Base-by-base conservation (phyloP, 1,140 invertebrate species). In the Lepidotrigona ventralis region DNA sequence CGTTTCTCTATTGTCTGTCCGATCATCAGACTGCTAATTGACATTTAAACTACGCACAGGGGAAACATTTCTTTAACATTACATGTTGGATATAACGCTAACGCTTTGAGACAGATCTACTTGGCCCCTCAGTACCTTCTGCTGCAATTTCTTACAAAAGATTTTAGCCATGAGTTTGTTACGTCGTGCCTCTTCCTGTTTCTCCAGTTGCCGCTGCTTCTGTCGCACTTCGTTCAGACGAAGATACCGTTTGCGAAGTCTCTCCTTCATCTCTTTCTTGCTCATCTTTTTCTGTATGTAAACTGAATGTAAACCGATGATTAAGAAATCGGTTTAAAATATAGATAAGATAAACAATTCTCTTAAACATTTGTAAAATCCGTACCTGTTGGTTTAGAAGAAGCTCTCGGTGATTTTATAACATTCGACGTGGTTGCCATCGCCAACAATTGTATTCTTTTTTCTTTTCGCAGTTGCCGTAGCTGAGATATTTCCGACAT, bases 81-180 rank as follows among this genome's bases (percentile, higher is more conserved):
- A 93, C 63, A 93, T 88, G 88, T 93, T 94, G 15, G 94, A 94
- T 88, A 94, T 94, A 56, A 94, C 93, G 83, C 94, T 94, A 46
- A 94, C 90, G 86, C 94, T 95, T 86, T 95, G 95, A 17, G 95
- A 95, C 17, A 95, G 81, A 89, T 95, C 92, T 11, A 95, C 94
- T 83, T 95, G 92, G 79, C 95, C 95, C 73, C 90, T 91, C 60
- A 95, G 85, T 73, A 94, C 94, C 91, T 94, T 94, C 64, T 94
- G 93, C 73, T 95, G 95, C 39, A 95, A 88, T 85, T 94, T 95
- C 91, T 95, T 94, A 69, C 94, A 93, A 91, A 95, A 96, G 82
- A 95, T 92, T 86, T 94, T 94, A 9, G 95, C 95, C 95, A 95
- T 95, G 0, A 95, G 85, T 82, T 95, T 93, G 89, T 95, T 95